phyloP scores from a whole-genome alignment of 2,113 vertebrate genomes.

The Donacobius atricapilla region DNA sequence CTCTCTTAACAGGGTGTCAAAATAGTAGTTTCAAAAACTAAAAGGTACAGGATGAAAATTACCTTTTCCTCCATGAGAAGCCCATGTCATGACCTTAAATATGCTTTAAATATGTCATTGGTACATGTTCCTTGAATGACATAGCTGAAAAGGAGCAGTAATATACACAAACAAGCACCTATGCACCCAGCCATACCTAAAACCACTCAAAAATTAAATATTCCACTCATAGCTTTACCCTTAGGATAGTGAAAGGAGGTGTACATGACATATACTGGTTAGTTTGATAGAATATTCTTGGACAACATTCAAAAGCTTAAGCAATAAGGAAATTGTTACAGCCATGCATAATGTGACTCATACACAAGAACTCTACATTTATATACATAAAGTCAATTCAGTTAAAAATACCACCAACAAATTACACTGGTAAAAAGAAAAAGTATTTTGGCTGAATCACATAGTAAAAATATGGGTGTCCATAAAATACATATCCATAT shows the following conservation, averaged over 20 bases:
- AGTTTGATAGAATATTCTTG: neutral
- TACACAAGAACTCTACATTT: neutral
- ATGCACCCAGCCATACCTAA: neutral
- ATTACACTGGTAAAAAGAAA: neutral
- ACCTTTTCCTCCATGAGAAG: neutral
- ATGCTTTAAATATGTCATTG: neutral
- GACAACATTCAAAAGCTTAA: neutral
- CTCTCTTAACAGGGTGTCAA: neutral
- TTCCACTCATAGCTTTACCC: neutral
- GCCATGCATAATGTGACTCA: neutral
- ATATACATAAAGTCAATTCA: neutral
- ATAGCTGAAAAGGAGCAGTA: neutral
- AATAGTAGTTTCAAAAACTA: neutral
- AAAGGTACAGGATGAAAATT: neutral
- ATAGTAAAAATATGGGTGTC: neutral
- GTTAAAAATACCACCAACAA: neutral
- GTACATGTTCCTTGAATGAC: neutral
- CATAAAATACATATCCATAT: neutral
- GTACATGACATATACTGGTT: neutral
- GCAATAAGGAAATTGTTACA: neutral
- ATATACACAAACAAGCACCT: neutral
- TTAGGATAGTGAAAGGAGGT: neutral
- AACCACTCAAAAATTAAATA: neutral
- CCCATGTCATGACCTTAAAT: neutral
- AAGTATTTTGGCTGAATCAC: neutral